Conservation (phyloP, 92 coral and sea anemone genomes). For the Epizoanthus scotinus region DNA sequence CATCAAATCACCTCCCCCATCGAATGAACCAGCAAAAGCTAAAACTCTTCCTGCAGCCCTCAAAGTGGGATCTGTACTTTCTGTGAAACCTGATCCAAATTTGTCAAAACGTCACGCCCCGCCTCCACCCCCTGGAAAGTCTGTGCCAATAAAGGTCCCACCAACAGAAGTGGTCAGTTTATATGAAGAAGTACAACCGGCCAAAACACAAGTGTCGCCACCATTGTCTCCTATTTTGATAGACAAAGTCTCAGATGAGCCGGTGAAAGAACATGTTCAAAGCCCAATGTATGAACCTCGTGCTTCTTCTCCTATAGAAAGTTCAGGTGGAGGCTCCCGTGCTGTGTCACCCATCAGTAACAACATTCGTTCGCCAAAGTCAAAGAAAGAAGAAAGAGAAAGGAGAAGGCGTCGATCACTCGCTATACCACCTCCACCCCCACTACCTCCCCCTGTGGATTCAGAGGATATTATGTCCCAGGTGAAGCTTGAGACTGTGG, state of each 20-base stretch:
- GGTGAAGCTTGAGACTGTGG: background rate
- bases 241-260: background rate
- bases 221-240: background rate
- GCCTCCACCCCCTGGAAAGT: background rate
- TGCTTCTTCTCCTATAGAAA: constrained; percentile 38
- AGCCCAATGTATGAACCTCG: constrained; percentile 38
- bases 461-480: constrained; percentile 6
- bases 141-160: background rate
- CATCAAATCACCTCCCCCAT: constrained; percentile 20
- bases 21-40: background rate
- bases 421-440: constrained; percentile 75
- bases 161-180: background rate
- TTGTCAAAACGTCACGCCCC: constrained; percentile 25
- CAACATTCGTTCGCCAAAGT: constrained; percentile 39
- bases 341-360: constrained; percentile 1
- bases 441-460: constrained; percentile 71
- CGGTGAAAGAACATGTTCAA: background rate
- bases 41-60: constrained; percentile 11
- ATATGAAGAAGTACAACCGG: constrained; percentile 20
- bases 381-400: constrained; percentile 45
- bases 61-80: background rate
- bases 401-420: constrained; percentile 41
- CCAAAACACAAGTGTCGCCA: background rate
- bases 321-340: background rate
- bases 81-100: constrained; percentile 1